phyloP scores from a whole-genome alignment of 2,797 vertebrate genomes.

The Nyctibius grandis region DNA sequence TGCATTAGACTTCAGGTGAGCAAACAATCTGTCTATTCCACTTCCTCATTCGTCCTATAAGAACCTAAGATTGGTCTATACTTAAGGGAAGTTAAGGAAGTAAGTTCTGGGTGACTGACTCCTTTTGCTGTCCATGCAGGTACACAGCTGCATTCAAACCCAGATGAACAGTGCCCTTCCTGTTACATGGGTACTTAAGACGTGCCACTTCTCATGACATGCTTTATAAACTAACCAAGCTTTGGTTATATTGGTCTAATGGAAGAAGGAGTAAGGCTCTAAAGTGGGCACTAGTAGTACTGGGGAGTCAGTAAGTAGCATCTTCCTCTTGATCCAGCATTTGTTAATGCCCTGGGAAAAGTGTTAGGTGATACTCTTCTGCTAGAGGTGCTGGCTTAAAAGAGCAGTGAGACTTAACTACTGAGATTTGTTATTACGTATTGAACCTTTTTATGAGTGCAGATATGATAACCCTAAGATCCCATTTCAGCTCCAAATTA shows the following conservation, averaged over 20 bases:
- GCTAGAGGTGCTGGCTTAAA: neutral
- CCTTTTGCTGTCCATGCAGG: neutral
- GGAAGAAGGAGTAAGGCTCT: neutral
- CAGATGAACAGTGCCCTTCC: neutral
- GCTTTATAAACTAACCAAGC: neutral
- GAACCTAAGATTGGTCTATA: neutral
- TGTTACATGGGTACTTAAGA: neutral
- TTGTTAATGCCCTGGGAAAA: neutral
- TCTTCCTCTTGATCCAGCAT: neutral
- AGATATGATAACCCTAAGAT: neutral
- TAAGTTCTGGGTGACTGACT: neutral
- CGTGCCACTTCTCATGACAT: neutral
- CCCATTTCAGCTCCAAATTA: neutral
- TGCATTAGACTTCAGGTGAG: neutral
- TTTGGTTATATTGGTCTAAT: neutral
- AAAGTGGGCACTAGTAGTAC: neutral
- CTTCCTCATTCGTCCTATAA: neutral
- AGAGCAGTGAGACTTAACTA: neutral
- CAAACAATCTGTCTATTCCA: neutral
- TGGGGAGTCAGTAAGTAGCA: neutral
- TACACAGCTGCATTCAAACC: neutral
- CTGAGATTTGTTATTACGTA: neutral
- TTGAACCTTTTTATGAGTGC: neutral
- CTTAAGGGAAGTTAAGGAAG: neutral
- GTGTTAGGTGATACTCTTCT: neutral